Evolutionary conservation across 2,888 invertebrate genomes (phyloP).

Genomic region (Scaptomyza polygonia): DNA sequence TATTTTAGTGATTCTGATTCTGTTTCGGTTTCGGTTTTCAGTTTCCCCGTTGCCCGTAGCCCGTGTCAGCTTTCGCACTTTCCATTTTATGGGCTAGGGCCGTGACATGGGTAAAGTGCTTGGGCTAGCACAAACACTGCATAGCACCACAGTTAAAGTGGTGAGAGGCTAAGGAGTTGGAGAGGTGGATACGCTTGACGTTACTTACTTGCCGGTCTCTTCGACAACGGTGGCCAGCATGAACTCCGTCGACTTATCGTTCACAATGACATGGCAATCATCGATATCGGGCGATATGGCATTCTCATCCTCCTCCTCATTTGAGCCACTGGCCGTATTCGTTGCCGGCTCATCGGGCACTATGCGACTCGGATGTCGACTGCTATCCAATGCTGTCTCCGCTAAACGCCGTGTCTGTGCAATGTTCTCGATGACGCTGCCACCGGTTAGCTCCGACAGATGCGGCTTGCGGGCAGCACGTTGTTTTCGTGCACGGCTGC

Average conservation of each 20-base stretch:
- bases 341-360: constrained; percentile 91
- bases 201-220: constrained; percentile 91
- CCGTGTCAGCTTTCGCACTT: background rate
- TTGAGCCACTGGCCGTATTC: constrained; percentile 95
- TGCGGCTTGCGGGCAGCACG: constrained; percentile 92
- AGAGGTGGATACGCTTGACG: constrained; percentile 13
- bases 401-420: constrained; percentile 92
- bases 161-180: background rate
- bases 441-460: constrained; percentile 89
- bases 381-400: constrained; percentile 89
- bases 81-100: background rate
- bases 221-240: constrained; percentile 95
- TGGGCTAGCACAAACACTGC: background rate
- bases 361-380: constrained; percentile 85
- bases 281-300: constrained; percentile 88
- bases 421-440: constrained; percentile 95
- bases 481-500: constrained; percentile 92
- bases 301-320: constrained; percentile 92
- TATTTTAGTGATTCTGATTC: background rate
- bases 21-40: background rate
- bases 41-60: background rate
- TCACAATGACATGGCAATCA: constrained; percentile 93
- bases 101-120: constrained; percentile 5
- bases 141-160: background rate
- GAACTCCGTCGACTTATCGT: constrained; percentile 95